A percentile compares a stretch with the other conserved stretches of the same genome.
Conservation (phyloP, 2,888 invertebrate genomes). For the Schizotus pectinicornis region DNA sequence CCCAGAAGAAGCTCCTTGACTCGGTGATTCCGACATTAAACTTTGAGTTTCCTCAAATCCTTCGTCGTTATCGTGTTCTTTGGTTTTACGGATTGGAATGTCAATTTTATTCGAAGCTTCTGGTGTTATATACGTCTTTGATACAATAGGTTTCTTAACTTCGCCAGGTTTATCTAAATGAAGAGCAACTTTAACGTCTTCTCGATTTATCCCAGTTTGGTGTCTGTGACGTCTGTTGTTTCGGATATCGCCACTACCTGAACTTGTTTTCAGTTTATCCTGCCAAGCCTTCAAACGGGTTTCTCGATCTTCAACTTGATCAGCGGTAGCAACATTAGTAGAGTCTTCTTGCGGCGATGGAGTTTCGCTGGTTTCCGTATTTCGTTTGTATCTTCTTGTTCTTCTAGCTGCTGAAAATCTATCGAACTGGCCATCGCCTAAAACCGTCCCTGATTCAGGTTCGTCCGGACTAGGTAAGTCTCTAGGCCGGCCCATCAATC, state of each 20-base stretch:
- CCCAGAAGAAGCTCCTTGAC: conserved; percentile 82
- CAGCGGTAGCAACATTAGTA: conserved; percentile 53
- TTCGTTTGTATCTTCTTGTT: conserved; percentile 79
- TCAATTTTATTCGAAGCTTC: conserved; percentile 46
- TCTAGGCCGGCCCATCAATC: conserved; percentile 56
- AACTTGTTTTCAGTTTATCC: conserved; percentile 65
- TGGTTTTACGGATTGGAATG: conserved; percentile 51
- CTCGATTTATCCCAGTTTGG: conserved; percentile 73
- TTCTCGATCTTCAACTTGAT: conserved; percentile 61
- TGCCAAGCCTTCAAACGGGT: conserved; percentile 72
- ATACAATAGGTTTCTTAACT: conserved; percentile 31
- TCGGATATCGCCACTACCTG: conserved; percentile 26
- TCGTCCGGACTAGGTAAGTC: conserved; percentile 51
- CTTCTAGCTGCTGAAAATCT: conserved; percentile 81
- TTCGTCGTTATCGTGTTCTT: conserved; percentile 83
- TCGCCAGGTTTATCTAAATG: conserved; percentile 49
- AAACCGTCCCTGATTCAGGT: conserved; percentile 59
- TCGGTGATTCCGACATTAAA: conserved; percentile 83
- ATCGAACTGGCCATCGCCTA: conserved; percentile 83
- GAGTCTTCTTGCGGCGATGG: conserved; percentile 48
- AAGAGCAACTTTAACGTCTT: conserved; percentile 73
- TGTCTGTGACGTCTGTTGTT: conserved; percentile 63
- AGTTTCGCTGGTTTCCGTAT: conserved; percentile 67
- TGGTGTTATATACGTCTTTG: too few relatives aligned
- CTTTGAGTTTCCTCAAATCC: conserved; percentile 92